These are phyloP conservation scores for Drosophila pachea DNA, from an alignment of 1,140 invertebrate genomes.

Conservation along the genomic window DNA sequence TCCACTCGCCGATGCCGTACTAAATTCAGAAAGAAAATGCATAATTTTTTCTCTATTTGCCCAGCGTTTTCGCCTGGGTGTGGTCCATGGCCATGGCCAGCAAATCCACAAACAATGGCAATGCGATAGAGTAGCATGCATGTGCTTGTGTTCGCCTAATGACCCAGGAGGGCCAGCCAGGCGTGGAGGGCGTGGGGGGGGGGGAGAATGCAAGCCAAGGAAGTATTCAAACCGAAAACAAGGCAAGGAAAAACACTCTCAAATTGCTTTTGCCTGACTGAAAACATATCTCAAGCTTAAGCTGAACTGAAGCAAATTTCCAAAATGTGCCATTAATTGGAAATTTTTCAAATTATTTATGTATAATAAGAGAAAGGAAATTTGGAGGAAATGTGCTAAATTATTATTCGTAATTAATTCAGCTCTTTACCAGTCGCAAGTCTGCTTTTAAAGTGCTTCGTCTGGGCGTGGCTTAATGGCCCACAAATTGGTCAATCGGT, in stretches of 20 bases:
- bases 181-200: not conserved
- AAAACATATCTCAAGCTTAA: not conserved
- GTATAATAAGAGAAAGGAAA: too few relatives aligned
- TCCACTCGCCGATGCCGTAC: slow-evolving; percentile 62
- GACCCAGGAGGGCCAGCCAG: slow-evolving; percentile 3
- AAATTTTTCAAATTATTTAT: too few relatives aligned
- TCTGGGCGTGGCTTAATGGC: not conserved
- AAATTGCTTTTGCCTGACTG: not conserved
- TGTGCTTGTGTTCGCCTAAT: slow-evolving; percentile 35
- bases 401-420: too few relatives aligned
- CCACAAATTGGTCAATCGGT: not conserved
- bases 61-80: slow-evolving; percentile 34
- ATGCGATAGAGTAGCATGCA: slow-evolving; percentile 6
- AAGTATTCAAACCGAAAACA: not conserved
- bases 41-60: slow-evolving; percentile 57
- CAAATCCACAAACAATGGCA: slow-evolving; percentile 32
- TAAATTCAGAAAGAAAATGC: slow-evolving; percentile 60
- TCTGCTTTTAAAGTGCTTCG: not conserved
- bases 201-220: too few relatives aligned
- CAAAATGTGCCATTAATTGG: too few relatives aligned
- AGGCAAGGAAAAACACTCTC: not conserved
- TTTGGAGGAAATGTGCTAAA: too few relatives aligned
- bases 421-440: too few relatives aligned
- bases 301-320: too few relatives aligned
- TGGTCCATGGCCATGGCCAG: slow-evolving; percentile 30